Conservation (phyloP, 2,797 vertebrate genomes). For the Austrolebias charrua region DNA sequence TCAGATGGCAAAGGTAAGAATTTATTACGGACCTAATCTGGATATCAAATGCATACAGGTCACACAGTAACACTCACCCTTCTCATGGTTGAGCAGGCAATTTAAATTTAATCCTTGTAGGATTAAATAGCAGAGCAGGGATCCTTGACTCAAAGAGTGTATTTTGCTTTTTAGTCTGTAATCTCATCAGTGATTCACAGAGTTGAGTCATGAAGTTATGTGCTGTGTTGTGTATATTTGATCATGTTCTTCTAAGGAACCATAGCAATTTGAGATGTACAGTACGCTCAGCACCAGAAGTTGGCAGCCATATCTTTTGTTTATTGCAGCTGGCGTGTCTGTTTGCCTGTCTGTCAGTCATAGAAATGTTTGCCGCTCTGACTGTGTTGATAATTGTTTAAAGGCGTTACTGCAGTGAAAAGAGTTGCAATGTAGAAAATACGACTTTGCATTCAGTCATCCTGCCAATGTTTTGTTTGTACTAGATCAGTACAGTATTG, state of each 20-base stretch:
- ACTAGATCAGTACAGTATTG: not conserved
- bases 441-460: not conserved
- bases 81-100: conserved; percentile 31
- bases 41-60: conserved; percentile 35
- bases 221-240: conserved; percentile 5
- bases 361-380: not conserved
- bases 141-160: conserved; percentile 29
- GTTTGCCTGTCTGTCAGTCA: not conserved
- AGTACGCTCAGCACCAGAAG: not conserved
- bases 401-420: not conserved
- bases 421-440: not conserved
- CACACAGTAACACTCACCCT: conserved; percentile 26
- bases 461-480: not conserved
- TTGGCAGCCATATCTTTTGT: not conserved
- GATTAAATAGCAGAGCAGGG: conserved; percentile 35
- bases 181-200: conserved; percentile 4
- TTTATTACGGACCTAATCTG: conserved; percentile 57
- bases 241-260: not conserved
- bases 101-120: conserved; percentile 45
- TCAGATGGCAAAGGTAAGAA: conserved; percentile 99
- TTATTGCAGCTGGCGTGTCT: conserved; percentile 14
- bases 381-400: not conserved
- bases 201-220: conserved; percentile 22
- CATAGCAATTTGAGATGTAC: not conserved
- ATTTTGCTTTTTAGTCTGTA: conserved; percentile 8